Conservation (phyloP, 2,797 vertebrate species). For the Chaetodon trifasciatus region DNA sequence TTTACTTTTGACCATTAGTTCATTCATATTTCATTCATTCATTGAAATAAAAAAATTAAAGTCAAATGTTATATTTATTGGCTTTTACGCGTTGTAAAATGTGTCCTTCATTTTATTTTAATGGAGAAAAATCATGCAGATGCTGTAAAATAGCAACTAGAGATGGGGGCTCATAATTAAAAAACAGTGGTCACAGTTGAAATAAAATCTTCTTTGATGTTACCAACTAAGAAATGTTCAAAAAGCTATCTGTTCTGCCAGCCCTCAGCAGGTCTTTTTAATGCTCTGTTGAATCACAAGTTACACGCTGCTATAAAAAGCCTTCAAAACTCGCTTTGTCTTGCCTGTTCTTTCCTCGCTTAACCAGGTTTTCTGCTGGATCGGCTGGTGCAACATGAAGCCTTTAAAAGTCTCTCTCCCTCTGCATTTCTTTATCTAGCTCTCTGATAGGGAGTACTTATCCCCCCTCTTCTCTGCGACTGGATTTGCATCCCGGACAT, state of each 20-base stretch:
- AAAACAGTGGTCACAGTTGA: not conserved
- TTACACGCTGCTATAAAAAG: constrained; percentile 37
- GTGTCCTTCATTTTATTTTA: not conserved
- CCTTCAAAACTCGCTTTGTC: constrained; percentile 11
- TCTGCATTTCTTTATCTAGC: constrained; percentile 28
- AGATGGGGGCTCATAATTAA: not conserved
- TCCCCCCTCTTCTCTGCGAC: constrained; percentile 9
- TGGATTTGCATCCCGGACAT: constrained; percentile 29
- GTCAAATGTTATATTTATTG: not conserved
- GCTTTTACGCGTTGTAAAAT: not conserved
- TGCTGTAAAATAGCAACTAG: not conserved
- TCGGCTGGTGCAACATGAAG: constrained; percentile 23
- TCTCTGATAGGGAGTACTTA: constrained; percentile 27
- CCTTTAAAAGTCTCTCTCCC: constrained; percentile 5
- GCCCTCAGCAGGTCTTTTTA: constrained; percentile 1
- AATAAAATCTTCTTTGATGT: not conserved
- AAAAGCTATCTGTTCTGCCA: not conserved
- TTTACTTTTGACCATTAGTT: not conserved
- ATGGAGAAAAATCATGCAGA: not conserved
- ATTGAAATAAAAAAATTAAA: not conserved
- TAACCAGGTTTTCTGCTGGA: constrained; percentile 24
- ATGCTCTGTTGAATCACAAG: constrained; percentile 19
- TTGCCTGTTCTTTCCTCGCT: not conserved
- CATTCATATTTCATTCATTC: not conserved
- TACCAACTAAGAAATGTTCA: not conserved